A percentile compares a stretch with the other conserved stretches of the same genome.
Conservation (phyloP, 2,888 invertebrate species). For the Bellardia pandia region DNA sequence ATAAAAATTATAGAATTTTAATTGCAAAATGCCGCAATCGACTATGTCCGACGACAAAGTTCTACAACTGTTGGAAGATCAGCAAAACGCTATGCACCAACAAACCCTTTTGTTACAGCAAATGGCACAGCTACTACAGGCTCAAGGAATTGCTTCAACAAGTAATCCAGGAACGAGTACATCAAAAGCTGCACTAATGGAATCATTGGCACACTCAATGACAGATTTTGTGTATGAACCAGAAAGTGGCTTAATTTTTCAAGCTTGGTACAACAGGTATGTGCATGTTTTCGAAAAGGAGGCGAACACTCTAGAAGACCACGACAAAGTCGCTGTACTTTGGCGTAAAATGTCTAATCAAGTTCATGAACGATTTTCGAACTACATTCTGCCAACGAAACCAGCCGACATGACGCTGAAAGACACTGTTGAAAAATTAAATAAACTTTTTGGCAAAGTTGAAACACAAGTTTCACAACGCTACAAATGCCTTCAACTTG, state of each 20-base stretch:
- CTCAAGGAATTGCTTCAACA: not conserved
- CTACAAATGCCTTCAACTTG: conserved; percentile 40
- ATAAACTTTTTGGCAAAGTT: too few species aligned
- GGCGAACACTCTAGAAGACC: conserved; percentile 21
- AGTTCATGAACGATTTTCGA: conserved; percentile 34
- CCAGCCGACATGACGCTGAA: conserved; percentile 6
- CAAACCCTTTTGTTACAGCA: not conserved
- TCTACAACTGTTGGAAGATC: conserved; percentile 12
- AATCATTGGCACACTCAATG: conserved; percentile 5
- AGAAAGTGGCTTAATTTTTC: conserved; percentile 40
- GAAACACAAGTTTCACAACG: not conserved
- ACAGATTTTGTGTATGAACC: conserved; percentile 27
- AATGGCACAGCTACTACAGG: conserved; percentile 19
- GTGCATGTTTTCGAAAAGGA: conserved; percentile 46
- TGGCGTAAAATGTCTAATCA: conserved; percentile 47
- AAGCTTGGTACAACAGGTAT: conserved; percentile 36
- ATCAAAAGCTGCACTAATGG: too few species aligned
- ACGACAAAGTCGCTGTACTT: conserved; percentile 24
- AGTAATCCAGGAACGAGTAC: not conserved
- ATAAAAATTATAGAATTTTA: conserved; percentile 25
- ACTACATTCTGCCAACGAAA: conserved; percentile 42
- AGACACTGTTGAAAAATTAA: too few species aligned
- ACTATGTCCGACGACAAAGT: conserved; percentile 31
- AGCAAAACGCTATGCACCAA: conserved; percentile 19
- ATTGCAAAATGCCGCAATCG: conserved; percentile 19